phyloP scores from a whole-genome alignment of 2,888 invertebrate species.

The Gonocerus acuteangulatus region DNA sequence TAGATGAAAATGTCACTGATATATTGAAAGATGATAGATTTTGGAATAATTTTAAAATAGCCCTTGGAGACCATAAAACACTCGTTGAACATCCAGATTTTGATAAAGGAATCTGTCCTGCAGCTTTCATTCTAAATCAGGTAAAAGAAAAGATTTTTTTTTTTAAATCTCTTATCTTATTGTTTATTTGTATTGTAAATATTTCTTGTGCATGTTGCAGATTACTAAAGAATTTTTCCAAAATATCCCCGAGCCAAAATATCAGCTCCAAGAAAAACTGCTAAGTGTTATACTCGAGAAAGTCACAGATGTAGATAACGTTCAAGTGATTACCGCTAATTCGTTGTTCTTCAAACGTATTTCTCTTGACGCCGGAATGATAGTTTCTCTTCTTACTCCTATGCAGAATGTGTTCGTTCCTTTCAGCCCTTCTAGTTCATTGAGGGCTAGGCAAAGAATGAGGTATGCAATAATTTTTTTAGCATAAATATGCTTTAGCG shows the following conservation, averaged over 20 bases:
- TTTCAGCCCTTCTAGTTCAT: conserved; percentile 1
- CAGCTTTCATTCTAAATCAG: conserved; percentile 49
- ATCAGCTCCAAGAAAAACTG: conserved; percentile 33
- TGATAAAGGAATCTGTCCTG: conserved; percentile 44
- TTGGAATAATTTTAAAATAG: conserved; percentile 34
- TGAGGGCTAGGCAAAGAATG: conserved; percentile 11
- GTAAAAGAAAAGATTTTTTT: conserved; percentile 24
- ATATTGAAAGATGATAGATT: conserved; percentile 29
- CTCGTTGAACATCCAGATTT: conserved; percentile 2
- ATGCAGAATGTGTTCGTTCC: conserved; percentile 34
- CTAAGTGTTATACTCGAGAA: conserved; percentile 35
- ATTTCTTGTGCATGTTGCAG: conserved; percentile 29
- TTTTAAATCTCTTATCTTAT: not conserved
- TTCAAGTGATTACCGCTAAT: conserved; percentile 53
- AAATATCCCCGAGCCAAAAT: conserved; percentile 29
- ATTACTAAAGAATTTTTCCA: conserved; percentile 38
- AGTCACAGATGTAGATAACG: conserved; percentile 47
- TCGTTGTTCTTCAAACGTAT: conserved; percentile 60
- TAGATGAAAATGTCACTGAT: conserved; percentile 47
- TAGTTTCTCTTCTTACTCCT: conserved; percentile 41
- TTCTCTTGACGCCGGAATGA: conserved; percentile 53
- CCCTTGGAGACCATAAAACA: conserved; percentile 34
- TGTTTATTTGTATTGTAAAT: not conserved
- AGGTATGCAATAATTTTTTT: no score
- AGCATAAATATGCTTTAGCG: no score